These are phyloP conservation scores for Iselma pallidipennis DNA, from an alignment of 2,888 invertebrate genomes.

Conservation along the genomic window DNA sequence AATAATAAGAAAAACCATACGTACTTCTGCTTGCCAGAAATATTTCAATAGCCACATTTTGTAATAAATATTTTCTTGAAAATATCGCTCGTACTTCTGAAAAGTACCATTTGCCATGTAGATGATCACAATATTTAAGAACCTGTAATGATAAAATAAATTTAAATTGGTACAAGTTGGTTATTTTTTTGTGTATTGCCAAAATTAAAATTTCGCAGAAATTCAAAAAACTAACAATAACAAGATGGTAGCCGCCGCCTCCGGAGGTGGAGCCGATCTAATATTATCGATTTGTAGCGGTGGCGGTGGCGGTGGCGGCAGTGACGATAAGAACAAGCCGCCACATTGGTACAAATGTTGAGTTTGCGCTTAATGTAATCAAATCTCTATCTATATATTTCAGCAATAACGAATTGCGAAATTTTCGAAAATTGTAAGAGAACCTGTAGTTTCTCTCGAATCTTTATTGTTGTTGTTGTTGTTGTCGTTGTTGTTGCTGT, in stretches of 20 bases:
- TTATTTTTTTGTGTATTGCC: neutral
- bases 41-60: slow-evolving; percentile 97
- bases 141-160: slow-evolving; percentile 67
- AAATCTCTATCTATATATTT: neutral
- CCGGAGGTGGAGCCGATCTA: slow-evolving; percentile 29
- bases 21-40: slow-evolving; percentile 98
- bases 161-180: neutral
- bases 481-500: neutral
- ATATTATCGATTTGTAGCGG: slow-evolving; percentile 40
- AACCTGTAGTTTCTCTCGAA: too few species aligned
- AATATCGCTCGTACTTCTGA: slow-evolving; percentile 99
- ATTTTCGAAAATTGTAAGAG: too few species aligned
- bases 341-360: slow-evolving; percentile 23
- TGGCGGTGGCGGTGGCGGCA: slow-evolving; percentile 19
- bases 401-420: too few species aligned
- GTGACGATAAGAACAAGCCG: slow-evolving; percentile 5
- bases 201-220: neutral
- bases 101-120: slow-evolving; percentile 99
- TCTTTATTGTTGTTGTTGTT: neutral
- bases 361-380: slow-evolving; percentile 18
- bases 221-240: neutral
- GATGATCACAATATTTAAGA: slow-evolving; percentile 95
- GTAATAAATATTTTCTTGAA: slow-evolving; percentile 92
- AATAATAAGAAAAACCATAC: slow-evolving; percentile 53
- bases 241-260: slow-evolving; percentile 31